Base-by-base conservation (phyloP, 2,113 vertebrate genomes). In the Oreochromis niloticus region DNA sequence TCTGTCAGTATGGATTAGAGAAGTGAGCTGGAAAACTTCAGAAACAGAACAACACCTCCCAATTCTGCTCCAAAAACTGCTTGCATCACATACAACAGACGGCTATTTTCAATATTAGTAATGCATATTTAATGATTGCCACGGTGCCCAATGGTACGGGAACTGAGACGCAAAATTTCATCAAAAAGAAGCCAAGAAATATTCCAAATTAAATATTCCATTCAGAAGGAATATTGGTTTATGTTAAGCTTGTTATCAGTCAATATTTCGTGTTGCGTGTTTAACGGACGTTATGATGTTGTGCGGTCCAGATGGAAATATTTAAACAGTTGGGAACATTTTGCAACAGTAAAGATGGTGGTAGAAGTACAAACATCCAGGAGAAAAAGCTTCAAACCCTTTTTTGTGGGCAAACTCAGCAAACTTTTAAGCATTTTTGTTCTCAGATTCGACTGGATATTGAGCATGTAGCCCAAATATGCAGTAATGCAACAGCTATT, bases 51-150 rank as follows among this genome's bases (percentile, higher is more conserved):
- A 92, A 90, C 92, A 86, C 86, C 87, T 83, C 88, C 87, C 82
- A 54, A 81, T 30, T 9, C 66, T 52, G 34, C 84, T 75, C 63
- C 68, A 85, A 87, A 91, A 89, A 78, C 88, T 79, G 84, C 92
- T 78, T 91, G 57, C 63, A 92, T 93, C 86, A 92, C 91, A 94
- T 91, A 50, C 81, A 86, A 87, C 86, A 91, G 82, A 78, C n/a
- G 61, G 32, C 48, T 80, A 87, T 88, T 94, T 94, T 85, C 32
- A n/a, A 85, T 89, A 91, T 86, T 75, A 63, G 80, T 91, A 75
- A 87, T 93, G 80, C 91, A 95, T 93, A 94, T 95, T 96, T 94
- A 95, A 94, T 90, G 82, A 50, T 50, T 87, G 59, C 85, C 52
- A 79, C 86, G 88, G 86, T 89, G 81, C 79, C 89, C 92, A 90